Evolutionary conservation across 2,113 vertebrate genomes (phyloP).

Genomic region (Asarcornis scutulata): DNA sequence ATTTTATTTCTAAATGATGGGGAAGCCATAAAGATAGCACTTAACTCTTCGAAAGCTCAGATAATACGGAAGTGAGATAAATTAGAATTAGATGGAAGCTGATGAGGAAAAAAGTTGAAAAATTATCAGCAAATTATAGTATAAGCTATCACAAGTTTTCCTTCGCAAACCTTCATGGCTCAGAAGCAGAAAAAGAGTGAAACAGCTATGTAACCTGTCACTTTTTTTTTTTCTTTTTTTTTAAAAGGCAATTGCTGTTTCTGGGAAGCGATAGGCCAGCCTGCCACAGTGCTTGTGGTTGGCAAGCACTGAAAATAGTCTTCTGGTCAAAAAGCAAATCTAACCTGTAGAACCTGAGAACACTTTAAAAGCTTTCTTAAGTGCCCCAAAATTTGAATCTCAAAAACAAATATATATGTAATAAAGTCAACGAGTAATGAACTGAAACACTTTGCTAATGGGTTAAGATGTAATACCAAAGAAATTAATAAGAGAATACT

Average conservation of each 20-base stretch:
- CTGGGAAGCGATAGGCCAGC: not conserved
- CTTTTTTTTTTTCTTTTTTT: not conserved
- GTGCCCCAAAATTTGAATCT: not conserved
- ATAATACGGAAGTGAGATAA: rapidly evolving
- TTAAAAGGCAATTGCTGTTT: not conserved
- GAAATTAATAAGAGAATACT: not conserved
- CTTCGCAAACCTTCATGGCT: not conserved
- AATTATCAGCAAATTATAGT: not conserved
- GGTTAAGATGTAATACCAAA: not conserved
- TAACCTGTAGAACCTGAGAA: not conserved
- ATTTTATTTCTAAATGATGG: not conserved
- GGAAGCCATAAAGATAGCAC: not conserved
- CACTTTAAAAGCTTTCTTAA: not conserved
- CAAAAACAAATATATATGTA: not conserved
- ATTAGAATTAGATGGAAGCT: not conserved
- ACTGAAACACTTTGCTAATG: not conserved
- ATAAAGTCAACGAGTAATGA: not conserved
- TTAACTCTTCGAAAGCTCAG: not conserved
- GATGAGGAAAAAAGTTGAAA: not conserved
- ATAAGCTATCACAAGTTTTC: not conserved
- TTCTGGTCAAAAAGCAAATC: not conserved
- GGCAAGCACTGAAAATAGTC: not conserved
- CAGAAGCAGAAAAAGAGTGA: not conserved
- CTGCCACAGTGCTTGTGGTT: not conserved
- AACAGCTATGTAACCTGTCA: not conserved